Conservation (phyloP, 2,113 vertebrate genomes). For the Alexandromys fortis region DNA sequence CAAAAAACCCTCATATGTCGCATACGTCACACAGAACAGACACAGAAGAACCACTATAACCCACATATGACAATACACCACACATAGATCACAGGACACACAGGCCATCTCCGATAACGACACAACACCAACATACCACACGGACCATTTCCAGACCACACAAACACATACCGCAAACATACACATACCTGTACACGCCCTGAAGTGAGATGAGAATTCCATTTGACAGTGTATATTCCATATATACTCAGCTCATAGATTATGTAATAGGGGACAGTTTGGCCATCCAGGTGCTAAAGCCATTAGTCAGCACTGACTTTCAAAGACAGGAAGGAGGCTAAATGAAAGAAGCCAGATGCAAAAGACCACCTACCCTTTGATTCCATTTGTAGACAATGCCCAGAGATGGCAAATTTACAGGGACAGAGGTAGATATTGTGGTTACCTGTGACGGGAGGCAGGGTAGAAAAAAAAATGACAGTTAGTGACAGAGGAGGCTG, state of each 20-base stretch:
- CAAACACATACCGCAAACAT: neutral
- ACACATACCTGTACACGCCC: neutral
- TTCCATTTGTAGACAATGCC: slow-evolving; percentile 30
- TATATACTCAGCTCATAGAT: neutral
- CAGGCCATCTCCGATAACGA: neutral
- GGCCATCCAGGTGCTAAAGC: slow-evolving; percentile 1
- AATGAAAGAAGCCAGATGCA: slow-evolving; percentile 33
- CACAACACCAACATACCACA: neutral
- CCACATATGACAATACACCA: neutral
- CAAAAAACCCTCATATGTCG: neutral
- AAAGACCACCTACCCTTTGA: neutral
- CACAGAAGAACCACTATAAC: neutral
- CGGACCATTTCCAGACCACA: neutral
- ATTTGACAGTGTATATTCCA: neutral
- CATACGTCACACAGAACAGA: neutral
- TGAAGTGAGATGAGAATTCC: neutral
- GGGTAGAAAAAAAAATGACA: neutral
- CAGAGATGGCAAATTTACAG: slow-evolving; percentile 9
- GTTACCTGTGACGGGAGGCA: neutral
- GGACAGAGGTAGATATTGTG: neutral
- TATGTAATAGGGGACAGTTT: neutral
- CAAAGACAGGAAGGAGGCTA: slow-evolving; percentile 54
- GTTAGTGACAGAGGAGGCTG: too few relatives aligned
- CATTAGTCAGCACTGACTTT: slow-evolving; percentile 63
- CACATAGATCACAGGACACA: neutral